Conservation (phyloP, 2,113 vertebrate genomes). For the Phrynosoma platyrhinos region DNA sequence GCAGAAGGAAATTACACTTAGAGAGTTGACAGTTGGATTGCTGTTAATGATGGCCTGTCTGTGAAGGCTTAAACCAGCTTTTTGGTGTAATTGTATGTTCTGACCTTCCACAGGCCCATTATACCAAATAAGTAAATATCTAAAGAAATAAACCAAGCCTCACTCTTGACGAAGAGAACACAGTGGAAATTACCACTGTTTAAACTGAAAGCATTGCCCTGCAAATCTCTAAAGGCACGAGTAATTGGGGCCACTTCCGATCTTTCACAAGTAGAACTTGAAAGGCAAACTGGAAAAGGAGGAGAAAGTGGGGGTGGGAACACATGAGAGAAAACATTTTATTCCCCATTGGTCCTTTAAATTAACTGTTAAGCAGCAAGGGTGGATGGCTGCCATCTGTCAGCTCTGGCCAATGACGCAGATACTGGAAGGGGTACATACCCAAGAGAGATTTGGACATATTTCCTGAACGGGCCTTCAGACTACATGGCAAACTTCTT, state of each 20-base stretch:
- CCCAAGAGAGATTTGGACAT: background rate
- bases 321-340: background rate
- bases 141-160: constrained; percentile 41
- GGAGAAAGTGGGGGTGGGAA: background rate
- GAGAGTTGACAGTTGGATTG: constrained; percentile 61
- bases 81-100: constrained; percentile 57
- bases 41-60: constrained; percentile 59
- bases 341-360: background rate
- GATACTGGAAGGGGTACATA: background rate
- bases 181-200: constrained; percentile 55
- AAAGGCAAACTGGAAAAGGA: background rate
- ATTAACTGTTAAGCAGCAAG: background rate
- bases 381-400: background rate
- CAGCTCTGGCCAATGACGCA: background rate
- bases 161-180: constrained; percentile 51
- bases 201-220: constrained; percentile 48
- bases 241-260: constrained; percentile 64
- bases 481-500: background rate
- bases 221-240: constrained; percentile 65
- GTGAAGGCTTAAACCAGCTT: constrained; percentile 44
- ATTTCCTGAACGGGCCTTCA: background rate
- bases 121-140: constrained; percentile 54
- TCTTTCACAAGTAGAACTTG: constrained; percentile 1
- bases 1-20: constrained; percentile 55
- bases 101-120: constrained; percentile 56